These are phyloP conservation scores for Pangasius krempfi DNA, from an alignment of 2,797 vertebrate species.

Conservation along the genomic window DNA sequence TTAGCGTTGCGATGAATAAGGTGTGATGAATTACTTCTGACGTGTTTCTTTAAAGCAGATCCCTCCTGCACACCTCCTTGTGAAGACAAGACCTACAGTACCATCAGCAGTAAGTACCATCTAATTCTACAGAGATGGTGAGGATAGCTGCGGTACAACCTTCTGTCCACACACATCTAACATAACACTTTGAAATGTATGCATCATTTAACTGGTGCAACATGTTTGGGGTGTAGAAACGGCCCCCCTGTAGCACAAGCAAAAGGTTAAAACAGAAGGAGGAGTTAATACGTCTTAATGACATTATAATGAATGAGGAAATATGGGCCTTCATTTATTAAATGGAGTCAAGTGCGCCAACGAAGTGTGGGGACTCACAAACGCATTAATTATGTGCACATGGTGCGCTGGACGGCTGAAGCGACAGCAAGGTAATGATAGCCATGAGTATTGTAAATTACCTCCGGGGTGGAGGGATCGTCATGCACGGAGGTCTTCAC, in stretches of 20 bases:
- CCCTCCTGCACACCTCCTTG: constrained; percentile 48
- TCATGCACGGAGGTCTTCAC: constrained; percentile 65
- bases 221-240: constrained; percentile 35
- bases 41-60: constrained; percentile 56
- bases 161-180: neutral
- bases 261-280: constrained; percentile 78
- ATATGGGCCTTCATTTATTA: constrained; percentile 80
- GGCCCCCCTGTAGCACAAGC: constrained; percentile 64
- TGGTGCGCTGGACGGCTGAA: constrained; percentile 42
- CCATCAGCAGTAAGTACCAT: neutral
- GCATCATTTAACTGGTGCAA: neutral
- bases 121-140: neutral
- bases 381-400: constrained; percentile 75
- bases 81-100: constrained; percentile 44
- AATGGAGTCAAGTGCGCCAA: constrained; percentile 79
- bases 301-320: constrained; percentile 82
- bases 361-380: constrained; percentile 72
- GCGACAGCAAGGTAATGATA: constrained; percentile 70
- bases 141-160: neutral
- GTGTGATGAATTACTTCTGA: constrained; percentile 65
- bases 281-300: constrained; percentile 82
- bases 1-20: constrained; percentile 55
- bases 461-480: constrained; percentile 62
- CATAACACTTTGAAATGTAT: constrained; percentile 3
- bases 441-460: constrained; percentile 70